Percentiles rank a stretch among this genome's conserved stretches.
These are phyloP conservation scores for Notoglanidium macrostoma DNA, from an alignment of 2,797 vertebrate species.

Conservation along the genomic window DNA sequence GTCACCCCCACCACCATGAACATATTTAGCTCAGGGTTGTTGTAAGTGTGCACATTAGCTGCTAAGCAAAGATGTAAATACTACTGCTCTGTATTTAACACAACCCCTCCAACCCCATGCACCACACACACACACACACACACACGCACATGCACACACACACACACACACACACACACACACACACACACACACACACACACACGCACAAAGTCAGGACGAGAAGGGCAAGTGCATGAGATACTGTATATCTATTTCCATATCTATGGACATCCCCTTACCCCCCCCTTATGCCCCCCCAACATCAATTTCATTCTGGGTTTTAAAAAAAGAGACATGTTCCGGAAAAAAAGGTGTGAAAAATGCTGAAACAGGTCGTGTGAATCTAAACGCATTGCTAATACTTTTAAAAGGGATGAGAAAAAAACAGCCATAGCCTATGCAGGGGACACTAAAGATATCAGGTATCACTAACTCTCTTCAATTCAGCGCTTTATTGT, in stretches of 20 bases:
- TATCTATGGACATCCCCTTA: background rate
- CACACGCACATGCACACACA: background rate
- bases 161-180: background rate
- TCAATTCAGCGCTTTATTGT: background rate
- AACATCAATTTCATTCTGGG: too few relatives aligned
- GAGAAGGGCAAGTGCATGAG: background rate
- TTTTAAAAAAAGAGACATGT: too few relatives aligned
- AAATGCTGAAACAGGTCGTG: background rate
- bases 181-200: background rate
- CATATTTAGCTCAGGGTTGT: slow-evolving; percentile 54
- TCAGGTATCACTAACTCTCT: background rate
- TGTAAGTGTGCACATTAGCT: slow-evolving; percentile 34
- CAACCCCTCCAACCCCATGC: background rate
- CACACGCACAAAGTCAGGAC: slow-evolving; percentile 3
- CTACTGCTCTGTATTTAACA: slow-evolving; percentile 45
- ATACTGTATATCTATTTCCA: background rate
- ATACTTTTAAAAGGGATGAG: background rate
- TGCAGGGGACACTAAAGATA: background rate
- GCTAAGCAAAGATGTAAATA: slow-evolving; percentile 50
- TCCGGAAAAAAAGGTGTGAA: background rate
- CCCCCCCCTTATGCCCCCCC: background rate
- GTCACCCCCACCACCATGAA: slow-evolving; percentile 16
- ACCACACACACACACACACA: slow-evolving; percentile 7
- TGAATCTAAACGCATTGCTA: background rate
- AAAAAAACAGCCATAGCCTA: background rate